Base-by-base conservation (phyloP, 2,797 vertebrate genomes). In the Etheostoma nigrum region DNA sequence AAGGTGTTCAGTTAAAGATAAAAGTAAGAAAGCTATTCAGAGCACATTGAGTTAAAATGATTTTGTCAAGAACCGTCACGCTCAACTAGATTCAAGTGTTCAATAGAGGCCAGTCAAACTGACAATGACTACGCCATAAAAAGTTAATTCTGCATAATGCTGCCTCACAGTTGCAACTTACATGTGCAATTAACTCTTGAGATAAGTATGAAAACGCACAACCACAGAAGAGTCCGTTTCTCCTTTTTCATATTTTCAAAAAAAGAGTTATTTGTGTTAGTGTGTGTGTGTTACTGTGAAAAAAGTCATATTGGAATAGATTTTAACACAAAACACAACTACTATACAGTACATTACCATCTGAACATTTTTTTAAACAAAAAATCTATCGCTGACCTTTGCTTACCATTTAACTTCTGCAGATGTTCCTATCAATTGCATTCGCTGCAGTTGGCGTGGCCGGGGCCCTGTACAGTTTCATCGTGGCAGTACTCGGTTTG, bases 381-480 rank as follows among this genome's bases (percentile, higher is more conserved):
- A 49, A 30, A 12, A 3, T 21, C 8, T 61, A n/a, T n/a, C n/a
- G n/a, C 9, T 74, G 36, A 72, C 14, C 1, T 71, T 19, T 72
- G 1, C 3, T 51, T 48, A 4, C 78, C 12, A 9, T 48, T 74
- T 58, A 58, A 45, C 66, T 11, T 72, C 74, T 72, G 53, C 83
- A 96, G 95, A 96, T 96, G 95, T 94, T 94, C 75, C 54, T 96
- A 0, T 96, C 95, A 1, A 93, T 96, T 58, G 19, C 81, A 2
- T 93, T 95, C 48, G 92, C 95, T 6, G 91, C 70, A 0, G 55
- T 94, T 52, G 95, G 95, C 8, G 84, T 81, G 0, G 72, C 36
- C 0, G 95, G 96, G 0, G 92, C 90, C 1, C 19, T 91, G 42
- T 96, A 95, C 76, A 93, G 94, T 64, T 90, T 95, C 6, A 0